Evolutionary conservation across 2,797 vertebrate species (phyloP).

Genomic region (Anolis apletophallus): DNA sequence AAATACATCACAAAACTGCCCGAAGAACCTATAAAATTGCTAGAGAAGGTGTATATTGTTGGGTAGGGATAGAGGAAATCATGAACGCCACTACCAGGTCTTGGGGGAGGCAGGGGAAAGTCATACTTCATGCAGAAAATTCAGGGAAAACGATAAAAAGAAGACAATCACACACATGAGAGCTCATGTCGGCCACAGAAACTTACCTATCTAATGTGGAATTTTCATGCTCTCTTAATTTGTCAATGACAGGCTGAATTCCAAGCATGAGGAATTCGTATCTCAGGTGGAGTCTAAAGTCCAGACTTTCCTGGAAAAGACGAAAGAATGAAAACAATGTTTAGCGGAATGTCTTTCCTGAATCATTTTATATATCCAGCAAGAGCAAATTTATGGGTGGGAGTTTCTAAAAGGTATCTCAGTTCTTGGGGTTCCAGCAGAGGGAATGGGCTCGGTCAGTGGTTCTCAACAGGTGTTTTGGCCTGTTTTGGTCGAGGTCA

Average conservation of each 20-base stretch:
- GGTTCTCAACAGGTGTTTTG: too few relatives aligned
- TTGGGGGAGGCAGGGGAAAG: too few relatives aligned
- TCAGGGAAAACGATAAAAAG: background rate
- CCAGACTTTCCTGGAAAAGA: conserved; percentile 88
- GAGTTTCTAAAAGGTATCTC: background rate
- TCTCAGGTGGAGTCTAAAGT: conserved; percentile 97
- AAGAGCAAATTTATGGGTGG: background rate
- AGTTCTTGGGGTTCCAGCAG: background rate
- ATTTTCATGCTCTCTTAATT: conserved; percentile 96
- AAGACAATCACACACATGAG: background rate
- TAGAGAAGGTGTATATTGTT: too few relatives aligned
- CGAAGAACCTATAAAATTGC: too few relatives aligned
- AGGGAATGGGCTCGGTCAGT: too few relatives aligned
- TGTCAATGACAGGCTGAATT: conserved; percentile 98
- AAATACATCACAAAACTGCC: too few relatives aligned
- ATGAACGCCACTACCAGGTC: too few relatives aligned
- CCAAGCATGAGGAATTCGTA: conserved; percentile 99
- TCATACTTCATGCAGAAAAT: background rate
- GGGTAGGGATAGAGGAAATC: too few relatives aligned
- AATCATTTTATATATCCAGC: background rate
- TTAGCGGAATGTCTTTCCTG: fast-evolving
- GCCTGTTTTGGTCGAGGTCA: too few relatives aligned
- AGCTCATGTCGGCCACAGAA: background rate
- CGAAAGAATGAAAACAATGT: background rate
- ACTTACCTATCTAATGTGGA: conserved; percentile 94